Evolutionary conservation across 2,888 invertebrate genomes (phyloP), one percentile per base, ranked within the genome.

Genomic region (Zygaena filipendulae): DNA sequence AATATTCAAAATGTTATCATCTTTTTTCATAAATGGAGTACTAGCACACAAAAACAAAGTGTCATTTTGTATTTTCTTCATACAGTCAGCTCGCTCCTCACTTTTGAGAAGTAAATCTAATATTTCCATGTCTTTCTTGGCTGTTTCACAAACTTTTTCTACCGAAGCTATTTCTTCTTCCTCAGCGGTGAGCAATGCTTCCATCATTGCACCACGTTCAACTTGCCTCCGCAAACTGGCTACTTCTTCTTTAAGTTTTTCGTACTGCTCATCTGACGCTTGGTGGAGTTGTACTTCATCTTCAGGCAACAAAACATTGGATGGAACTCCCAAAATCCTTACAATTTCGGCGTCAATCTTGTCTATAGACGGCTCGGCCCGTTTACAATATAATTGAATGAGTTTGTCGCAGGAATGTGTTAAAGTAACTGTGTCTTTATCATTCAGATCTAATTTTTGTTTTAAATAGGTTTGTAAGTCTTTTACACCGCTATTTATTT

Each of bases 171-270:
- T 40, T 38, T 77, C 72, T 27, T 69, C 62, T 36, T 66, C 67
- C 35, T 79, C 77, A 0, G 67, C 62, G 19, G 44, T 52, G 1
- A 79, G 49, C 33, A 75, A 45, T 9, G 68, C 60, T 37, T 70
- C 72, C 72, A 77, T 66, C 8, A 72, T 39, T 2, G 71, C 72
- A 18, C 62, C 69, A 39, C 72, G 49, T 49, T 74, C 69, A 5
- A 77, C 63, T 22, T 63, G 51, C 33, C 53, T 63, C 21, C 61
- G 49, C 9, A 79, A 43, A 2, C 45, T 38, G 20, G 49, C 47
- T 3, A 77, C 68, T 31, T 81, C 75, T 6, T 63, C 58, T 38
- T 58, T 69, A 3, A 81, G 43, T 7, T 54, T 57, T 13, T 60
- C 47, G 39, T 60, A 67, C 30, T 79, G 72, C 7, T 57, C 47